Percentiles rank a stretch among this genome's conserved stretches.
Evolutionary conservation across 1,140 invertebrate genomes (phyloP).

Genomic region (Trichogramma pretiosum): DNA sequence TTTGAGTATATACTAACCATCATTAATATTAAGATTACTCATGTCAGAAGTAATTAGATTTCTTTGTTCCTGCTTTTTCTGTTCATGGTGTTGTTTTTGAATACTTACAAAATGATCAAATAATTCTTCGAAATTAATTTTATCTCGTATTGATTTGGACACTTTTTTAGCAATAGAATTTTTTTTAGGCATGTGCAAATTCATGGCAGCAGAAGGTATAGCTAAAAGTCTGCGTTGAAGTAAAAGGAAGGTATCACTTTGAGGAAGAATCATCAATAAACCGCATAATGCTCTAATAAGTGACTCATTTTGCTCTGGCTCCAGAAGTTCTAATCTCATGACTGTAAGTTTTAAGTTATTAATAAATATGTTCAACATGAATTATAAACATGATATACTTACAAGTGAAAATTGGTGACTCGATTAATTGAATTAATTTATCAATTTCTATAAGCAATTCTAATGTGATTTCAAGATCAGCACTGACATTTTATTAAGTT

Average conservation of each 20-base stretch:
- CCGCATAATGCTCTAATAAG: slow-evolving; percentile 89
- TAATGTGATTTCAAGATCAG: slow-evolving; percentile 90
- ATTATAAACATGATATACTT: slow-evolving; percentile 45
- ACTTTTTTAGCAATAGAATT: not conserved
- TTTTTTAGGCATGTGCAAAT: slow-evolving; percentile 14
- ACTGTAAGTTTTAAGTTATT: slow-evolving; percentile 66
- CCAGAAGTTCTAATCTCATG: slow-evolving; percentile 86
- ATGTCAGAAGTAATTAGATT: slow-evolving; percentile 24
- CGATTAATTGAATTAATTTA: slow-evolving; percentile 92
- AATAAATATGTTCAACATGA: slow-evolving; percentile 9
- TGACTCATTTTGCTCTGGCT: slow-evolving; percentile 66
- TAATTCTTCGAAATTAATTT: slow-evolving; percentile 55
- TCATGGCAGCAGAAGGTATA: slow-evolving; percentile 58
- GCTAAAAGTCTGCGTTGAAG: slow-evolving; percentile 81
- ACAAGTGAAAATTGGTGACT: slow-evolving; percentile 99
- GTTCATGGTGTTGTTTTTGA: slow-evolving; percentile 57
- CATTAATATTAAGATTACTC: not conserved
- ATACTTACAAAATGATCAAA: slow-evolving; percentile 55
- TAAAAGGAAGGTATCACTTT: slow-evolving; percentile 90
- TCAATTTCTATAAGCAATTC: slow-evolving; percentile 95
- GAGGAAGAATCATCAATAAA: slow-evolving; percentile 93
- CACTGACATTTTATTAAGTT: slow-evolving; percentile 51
- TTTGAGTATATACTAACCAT: slow-evolving; percentile 4
- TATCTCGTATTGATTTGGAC: slow-evolving; percentile 27
- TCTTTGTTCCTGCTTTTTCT: slow-evolving; percentile 47